These are phyloP conservation scores for Lerema accius DNA, from an alignment of 1,140 invertebrate genomes.

Conservation along the genomic window DNA sequence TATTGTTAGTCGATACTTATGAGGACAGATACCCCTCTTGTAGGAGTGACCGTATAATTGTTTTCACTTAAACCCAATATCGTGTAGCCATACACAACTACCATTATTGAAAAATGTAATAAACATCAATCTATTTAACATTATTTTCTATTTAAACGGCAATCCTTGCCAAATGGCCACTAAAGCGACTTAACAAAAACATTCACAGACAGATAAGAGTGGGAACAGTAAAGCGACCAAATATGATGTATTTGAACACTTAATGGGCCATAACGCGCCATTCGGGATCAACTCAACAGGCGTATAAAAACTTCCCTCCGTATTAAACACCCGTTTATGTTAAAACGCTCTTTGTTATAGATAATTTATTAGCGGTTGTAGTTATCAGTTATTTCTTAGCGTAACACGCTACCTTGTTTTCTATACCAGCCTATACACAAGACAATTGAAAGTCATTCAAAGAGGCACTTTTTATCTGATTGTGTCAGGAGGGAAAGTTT, in stretches of 20 bases:
- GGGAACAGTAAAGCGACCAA: conserved; percentile 7
- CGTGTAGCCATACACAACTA: no score
- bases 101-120: background rate
- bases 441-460: no score
- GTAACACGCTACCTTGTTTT: no score
- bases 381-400: conserved; percentile 8
- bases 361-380: background rate
- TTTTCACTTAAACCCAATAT: no score
- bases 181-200: conserved; percentile 16
- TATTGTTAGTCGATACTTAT: no score
- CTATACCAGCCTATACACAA: no score
- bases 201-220: conserved; percentile 15
- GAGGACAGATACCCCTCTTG: no score
- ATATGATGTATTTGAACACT: conserved; percentile 38
- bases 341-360: conserved; percentile 10
- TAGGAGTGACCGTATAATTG: no score
- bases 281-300: conserved; percentile 56
- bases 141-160: background rate
- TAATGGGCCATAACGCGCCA: conserved; percentile 51
- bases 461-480: no score
- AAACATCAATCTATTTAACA: background rate
- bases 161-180: conserved; percentile 5
- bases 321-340: conserved; percentile 25
- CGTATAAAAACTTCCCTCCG: conserved; percentile 49
- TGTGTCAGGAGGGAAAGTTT: no score